Evolutionary conservation across 2,797 vertebrate species (phyloP), one percentile per base, ranked within the genome.

Genomic region (Knipowitschia caucasica): DNA sequence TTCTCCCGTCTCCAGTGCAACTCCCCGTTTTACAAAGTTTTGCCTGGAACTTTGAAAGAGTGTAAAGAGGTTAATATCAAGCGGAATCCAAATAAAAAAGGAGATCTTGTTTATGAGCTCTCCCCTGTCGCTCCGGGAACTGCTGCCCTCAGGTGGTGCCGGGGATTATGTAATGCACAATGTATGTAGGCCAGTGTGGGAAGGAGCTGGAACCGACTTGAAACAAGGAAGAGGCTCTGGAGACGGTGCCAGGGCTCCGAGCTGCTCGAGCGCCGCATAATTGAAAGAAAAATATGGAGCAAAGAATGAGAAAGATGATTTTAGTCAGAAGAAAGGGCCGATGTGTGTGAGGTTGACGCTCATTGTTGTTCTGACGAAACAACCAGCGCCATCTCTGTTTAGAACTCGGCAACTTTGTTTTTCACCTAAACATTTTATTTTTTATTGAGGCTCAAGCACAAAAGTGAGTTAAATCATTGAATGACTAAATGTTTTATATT

Each of bases 121-220:
- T 59, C 58, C 58, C 62, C 38, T 40, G 77, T 77, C 53, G 49
- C 77, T n/a, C 75, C 20, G 26, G 56, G 54, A 77, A 53, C 51
- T 5, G 42, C 69, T 75, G 62, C 75, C 74, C 71, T 74, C 61
- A 70, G 83, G 73, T 81, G 63, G 62, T 50, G 54, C 64, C 42
- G 69, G 56, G 53, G 23, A 12, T 85, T 82, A 70, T 61, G 49
- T 73, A 83, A 87, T 58, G 45, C 25, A 62, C 39, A 66, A 81
- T 75, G 59, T 68, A 75, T 75, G 59, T 66, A 74, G 67, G 62
- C 23, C 69, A 69, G 71, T 71, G 75, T 83, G 75, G 79, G 77
- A 69, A 53, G 75, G 34, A 69, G 63, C 53, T 71, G 54, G 55
- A 73, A 69, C 61, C 69, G 40, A 71, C 63, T 64, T 5, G 17